Evolutionary conservation across 2,888 invertebrate genomes (phyloP).

Genomic region (Oligia fasciuncula): DNA sequence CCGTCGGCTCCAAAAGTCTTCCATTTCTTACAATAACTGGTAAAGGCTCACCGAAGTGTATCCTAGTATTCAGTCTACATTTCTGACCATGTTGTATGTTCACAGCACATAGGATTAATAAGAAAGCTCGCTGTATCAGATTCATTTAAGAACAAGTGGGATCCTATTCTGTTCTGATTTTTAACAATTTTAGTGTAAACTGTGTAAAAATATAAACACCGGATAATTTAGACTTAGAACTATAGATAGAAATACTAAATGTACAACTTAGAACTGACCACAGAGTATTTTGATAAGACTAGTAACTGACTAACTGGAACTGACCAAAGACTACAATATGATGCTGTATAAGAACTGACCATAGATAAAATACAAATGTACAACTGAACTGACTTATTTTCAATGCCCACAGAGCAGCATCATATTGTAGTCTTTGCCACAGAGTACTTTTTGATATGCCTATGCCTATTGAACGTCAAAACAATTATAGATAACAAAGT

Average conservation of each 20-base stretch:
- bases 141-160: constrained; percentile 36
- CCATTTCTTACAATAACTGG: constrained; percentile 80
- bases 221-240: constrained; percentile 41
- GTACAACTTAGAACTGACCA: no score
- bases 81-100: constrained; percentile 72
- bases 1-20: constrained; percentile 80
- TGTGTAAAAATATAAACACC: constrained; percentile 2
- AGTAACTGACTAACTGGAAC: no score
- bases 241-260: neutral
- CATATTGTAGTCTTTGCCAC: no score
- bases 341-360: no score
- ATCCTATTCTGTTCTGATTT: constrained; percentile 1
- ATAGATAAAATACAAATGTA: no score
- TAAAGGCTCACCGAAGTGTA: constrained; percentile 80
- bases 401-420: neutral
- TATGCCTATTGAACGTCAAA: constrained; percentile 15
- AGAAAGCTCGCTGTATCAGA: constrained; percentile 74
- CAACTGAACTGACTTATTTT: constrained; percentile 4
- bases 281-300: no score
- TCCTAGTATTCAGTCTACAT: constrained; percentile 78
- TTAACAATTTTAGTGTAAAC: neutral
- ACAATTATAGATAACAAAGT: constrained; percentile 9
- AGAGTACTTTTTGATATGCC: no score
- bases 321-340: no score
- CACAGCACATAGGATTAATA: constrained; percentile 79